Percentiles rank a stretch among this genome's conserved stretches.
Evolutionary conservation across 2,113 vertebrate genomes (phyloP).

Genomic region (Mesocricetus auratus): DNA sequence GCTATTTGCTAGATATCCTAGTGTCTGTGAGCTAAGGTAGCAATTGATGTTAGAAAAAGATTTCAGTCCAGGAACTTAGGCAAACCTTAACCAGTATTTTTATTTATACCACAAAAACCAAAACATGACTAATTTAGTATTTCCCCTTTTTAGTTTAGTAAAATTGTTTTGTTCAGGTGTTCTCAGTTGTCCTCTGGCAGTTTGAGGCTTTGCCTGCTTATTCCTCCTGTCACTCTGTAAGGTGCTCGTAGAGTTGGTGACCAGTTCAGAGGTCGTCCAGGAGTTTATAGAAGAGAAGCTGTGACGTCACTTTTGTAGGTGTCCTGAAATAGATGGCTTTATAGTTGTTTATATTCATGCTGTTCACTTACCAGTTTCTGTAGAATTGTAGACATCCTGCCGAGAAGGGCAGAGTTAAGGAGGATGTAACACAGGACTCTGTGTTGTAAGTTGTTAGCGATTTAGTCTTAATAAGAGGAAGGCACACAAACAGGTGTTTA

Average conservation of each 20-base stretch:
- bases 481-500: background rate
- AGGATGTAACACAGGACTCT: background rate
- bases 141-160: background rate
- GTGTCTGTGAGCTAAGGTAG: background rate
- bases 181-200: background rate
- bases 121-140: background rate
- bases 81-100: slow-evolving; percentile 11
- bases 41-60: background rate
- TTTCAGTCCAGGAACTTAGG: background rate
- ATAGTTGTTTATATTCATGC: background rate
- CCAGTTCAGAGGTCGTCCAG: background rate
- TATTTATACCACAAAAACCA: background rate
- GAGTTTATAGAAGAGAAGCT: background rate
- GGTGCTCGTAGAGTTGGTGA: background rate
- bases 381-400: background rate
- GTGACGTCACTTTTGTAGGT: background rate
- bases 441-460: background rate
- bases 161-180: background rate
- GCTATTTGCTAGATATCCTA: background rate
- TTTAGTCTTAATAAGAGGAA: background rate
- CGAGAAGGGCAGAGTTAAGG: background rate
- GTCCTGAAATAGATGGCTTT: background rate
- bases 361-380: background rate
- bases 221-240: background rate
- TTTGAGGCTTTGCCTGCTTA: background rate